phyloP scores from a whole-genome alignment of 2,113 vertebrate genomes.

The Stercorarius parasiticus region DNA sequence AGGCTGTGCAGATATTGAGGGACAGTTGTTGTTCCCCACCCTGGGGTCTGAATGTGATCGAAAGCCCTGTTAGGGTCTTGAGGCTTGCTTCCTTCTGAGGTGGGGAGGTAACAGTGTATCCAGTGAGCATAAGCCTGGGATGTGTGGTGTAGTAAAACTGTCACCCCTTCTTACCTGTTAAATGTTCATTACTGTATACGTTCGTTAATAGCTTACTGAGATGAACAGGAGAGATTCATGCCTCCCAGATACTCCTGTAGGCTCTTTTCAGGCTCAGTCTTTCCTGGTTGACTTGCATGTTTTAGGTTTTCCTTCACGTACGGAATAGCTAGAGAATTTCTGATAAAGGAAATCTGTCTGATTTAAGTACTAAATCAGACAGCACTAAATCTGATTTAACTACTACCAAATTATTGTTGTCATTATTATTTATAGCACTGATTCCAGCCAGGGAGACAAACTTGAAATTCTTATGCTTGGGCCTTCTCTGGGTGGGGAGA shows the following conservation, averaged over 20 bases:
- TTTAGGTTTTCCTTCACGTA: not conserved
- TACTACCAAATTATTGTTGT: not conserved
- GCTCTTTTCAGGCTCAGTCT: not conserved
- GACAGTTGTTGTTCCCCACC: not conserved
- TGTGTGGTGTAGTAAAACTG: not conserved
- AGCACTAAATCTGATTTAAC: not conserved
- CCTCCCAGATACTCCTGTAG: not conserved
- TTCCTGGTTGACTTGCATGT: not conserved
- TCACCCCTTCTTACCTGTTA: not conserved
- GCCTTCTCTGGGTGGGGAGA: not conserved
- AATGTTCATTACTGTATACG: not conserved
- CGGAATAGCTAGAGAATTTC: not conserved
- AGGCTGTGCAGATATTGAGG: not conserved
- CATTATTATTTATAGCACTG: not conserved
- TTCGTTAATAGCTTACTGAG: not conserved
- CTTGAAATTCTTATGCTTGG: not conserved
- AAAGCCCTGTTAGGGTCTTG: not conserved
- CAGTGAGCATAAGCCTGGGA: not conserved
- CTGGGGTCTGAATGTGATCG: not conserved
- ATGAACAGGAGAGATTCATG: not conserved
- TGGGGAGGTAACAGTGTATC: not conserved
- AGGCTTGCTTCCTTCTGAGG: not conserved
- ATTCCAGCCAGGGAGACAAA: not conserved
- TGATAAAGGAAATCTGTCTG: not conserved
- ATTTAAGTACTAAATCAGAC: not conserved